Evolutionary conservation across 1,140 invertebrate genomes (phyloP).

Genomic region (Megathymus violae): DNA sequence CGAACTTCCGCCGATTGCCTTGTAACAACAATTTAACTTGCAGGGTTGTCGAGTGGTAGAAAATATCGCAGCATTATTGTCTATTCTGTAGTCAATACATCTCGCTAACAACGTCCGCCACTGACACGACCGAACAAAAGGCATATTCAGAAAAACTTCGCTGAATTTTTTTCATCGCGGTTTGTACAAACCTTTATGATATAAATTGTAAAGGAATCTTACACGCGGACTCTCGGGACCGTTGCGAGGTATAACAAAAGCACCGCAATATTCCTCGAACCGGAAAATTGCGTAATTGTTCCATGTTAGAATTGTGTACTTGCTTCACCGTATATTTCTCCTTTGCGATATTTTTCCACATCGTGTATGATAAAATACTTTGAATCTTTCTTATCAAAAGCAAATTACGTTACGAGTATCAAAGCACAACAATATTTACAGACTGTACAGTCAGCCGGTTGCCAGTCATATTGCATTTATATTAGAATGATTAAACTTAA

Average conservation of each 20-base stretch:
- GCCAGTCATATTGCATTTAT: too few species aligned
- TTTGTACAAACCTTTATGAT: constrained; percentile 31
- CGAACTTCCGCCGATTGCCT: constrained; percentile 53
- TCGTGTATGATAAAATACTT: background rate
- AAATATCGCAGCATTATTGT: constrained; percentile 4
- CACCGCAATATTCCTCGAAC: constrained; percentile 37
- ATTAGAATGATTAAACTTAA: too few species aligned
- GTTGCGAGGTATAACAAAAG: constrained; percentile 40
- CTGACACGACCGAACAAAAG: constrained; percentile 41
- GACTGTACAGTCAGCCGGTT: too few species aligned
- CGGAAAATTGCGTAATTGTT: constrained; percentile 50
- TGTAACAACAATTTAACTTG: constrained; percentile 43
- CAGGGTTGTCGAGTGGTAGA: constrained; percentile 45
- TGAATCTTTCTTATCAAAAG: background rate
- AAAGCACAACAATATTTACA: too few species aligned
- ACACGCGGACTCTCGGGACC: constrained; percentile 20
- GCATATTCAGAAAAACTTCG: constrained; percentile 29
- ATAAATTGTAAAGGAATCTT: constrained; percentile 44
- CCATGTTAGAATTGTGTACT: constrained; percentile 34
- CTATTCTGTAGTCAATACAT: constrained; percentile 37
- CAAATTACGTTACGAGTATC: too few species aligned
- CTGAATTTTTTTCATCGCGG: constrained; percentile 15
- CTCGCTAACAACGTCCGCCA: constrained; percentile 49
- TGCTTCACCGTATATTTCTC: constrained; percentile 18
- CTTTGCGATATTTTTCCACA: constrained; percentile 10